phyloP scores from a whole-genome alignment of 2,888 invertebrate species.

The Hydroisotoma schaefferi region DNA sequence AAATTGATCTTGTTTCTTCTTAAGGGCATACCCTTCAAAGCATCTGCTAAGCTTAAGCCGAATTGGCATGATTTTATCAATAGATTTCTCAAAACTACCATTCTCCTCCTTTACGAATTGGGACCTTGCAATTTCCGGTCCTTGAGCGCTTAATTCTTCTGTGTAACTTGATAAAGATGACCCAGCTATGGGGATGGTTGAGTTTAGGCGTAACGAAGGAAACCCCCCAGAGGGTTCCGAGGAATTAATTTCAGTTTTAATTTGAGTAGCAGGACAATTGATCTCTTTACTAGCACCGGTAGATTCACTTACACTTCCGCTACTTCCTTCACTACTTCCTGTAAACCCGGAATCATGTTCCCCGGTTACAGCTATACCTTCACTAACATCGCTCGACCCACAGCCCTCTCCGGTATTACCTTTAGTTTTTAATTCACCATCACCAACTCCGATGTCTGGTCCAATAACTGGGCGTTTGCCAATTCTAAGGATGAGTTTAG shows the following conservation, averaged over 20 bases:
- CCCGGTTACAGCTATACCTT: conserved; percentile 1
- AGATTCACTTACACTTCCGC: conserved; percentile 22
- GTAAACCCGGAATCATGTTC: conserved; percentile 48
- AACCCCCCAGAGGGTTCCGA: neutral
- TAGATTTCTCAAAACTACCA: conserved; percentile 6
- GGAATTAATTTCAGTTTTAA: conserved; percentile 3
- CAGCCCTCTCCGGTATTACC: neutral
- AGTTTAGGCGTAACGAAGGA: too few species aligned
- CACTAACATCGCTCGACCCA: conserved; percentile 2
- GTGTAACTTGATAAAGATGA: neutral
- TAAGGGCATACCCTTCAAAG: conserved; percentile 65
- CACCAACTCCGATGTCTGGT: conserved; percentile 6
- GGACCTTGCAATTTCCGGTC: neutral
- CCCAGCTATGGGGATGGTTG: neutral
- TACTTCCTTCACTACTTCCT: conserved; percentile 46
- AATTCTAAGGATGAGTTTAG: conserved; percentile 72
- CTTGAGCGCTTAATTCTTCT: conserved; percentile 7
- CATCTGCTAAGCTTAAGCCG: conserved; percentile 78
- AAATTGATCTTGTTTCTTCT: conserved; percentile 50
- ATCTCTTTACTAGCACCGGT: conserved; percentile 11
- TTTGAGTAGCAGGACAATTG: neutral
- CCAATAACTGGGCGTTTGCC: conserved; percentile 56
- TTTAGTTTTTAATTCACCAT: conserved; percentile 1
- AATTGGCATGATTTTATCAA: conserved; percentile 61
- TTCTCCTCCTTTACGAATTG: neutral